Conservation (phyloP, 2,888 invertebrate genomes). For the Folsomia candida region DNA sequence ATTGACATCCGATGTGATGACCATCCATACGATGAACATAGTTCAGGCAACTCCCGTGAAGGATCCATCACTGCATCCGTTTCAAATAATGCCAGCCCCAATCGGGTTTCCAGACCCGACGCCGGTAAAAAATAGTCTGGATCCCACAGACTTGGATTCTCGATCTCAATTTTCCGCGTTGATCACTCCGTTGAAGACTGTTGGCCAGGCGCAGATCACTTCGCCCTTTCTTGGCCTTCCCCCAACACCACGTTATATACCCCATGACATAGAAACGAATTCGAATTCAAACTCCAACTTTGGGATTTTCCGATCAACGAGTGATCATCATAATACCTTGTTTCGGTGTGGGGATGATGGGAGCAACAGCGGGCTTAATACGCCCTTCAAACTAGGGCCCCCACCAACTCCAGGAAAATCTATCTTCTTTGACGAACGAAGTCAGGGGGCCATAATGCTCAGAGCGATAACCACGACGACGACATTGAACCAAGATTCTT, state of each 20-base stretch:
- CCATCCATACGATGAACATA: too few species aligned
- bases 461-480: too few species aligned
- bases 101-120: slow-evolving; percentile 38
- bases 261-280: background rate
- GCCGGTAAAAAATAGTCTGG: slow-evolving; percentile 29
- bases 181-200: background rate
- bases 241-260: background rate
- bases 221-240: background rate
- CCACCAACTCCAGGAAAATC: background rate
- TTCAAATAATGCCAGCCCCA: slow-evolving; percentile 29
- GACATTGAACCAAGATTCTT: too few species aligned
- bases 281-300: background rate
- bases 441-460: background rate
- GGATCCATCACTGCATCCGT: background rate
- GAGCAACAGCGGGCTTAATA: too few species aligned
- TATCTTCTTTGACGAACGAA: background rate
- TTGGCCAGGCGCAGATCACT: background rate
- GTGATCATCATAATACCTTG: background rate
- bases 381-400: background rate
- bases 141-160: background rate
- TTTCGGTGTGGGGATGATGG: too few species aligned
- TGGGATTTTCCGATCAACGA: background rate
- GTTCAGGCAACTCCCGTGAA: background rate
- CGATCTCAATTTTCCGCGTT: background rate
- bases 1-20: too few species aligned